Conservation (phyloP, 92 coral and sea anemone genomes). For the Pocillopora grandis region DNA sequence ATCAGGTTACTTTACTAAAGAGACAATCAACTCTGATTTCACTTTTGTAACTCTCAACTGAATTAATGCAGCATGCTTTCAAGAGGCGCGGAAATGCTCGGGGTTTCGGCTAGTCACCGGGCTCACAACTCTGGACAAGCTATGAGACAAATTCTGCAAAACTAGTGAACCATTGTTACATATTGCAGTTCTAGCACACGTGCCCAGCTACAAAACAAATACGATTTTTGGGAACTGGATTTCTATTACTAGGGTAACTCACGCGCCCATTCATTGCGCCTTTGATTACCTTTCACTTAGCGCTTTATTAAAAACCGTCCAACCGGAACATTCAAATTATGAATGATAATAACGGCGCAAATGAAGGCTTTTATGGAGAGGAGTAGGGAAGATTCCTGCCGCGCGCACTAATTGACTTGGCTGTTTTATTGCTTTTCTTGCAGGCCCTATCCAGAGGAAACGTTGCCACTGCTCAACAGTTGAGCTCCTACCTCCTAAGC, state of each 20-base stretch:
- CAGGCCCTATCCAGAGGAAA: conserved; percentile 62
- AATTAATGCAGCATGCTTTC: conserved; percentile 24
- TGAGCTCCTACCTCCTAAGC: conserved; percentile 70
- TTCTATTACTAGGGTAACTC: conserved; percentile 47
- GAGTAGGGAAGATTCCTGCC: conserved; percentile 21
- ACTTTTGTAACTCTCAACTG: conserved; percentile 9
- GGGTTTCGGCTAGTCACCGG: conserved; percentile 1
- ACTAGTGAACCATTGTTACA: conserved; percentile 47
- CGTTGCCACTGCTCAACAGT: conserved; percentile 58
- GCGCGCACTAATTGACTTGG: conserved; percentile 43
- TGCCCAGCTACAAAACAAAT: conserved; percentile 73
- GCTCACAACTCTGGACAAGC: neutral
- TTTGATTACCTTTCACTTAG: conserved; percentile 65
- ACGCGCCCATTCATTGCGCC: conserved; percentile 54
- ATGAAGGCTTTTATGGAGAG: conserved; percentile 46
- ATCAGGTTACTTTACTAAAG: conserved; percentile 52
- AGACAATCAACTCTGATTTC: conserved; percentile 18
- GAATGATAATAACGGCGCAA: conserved; percentile 39
- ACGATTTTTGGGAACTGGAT: conserved; percentile 53
- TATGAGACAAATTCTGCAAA: conserved; percentile 7
- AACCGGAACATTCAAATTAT: conserved; percentile 54
- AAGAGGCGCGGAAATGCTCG: conserved; percentile 4
- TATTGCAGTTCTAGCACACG: conserved; percentile 62
- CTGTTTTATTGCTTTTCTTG: conserved; percentile 26
- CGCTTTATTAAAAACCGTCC: conserved; percentile 60